phyloP scores from a whole-genome alignment of 2,888 invertebrate species.

The Eristalis pertinax region DNA sequence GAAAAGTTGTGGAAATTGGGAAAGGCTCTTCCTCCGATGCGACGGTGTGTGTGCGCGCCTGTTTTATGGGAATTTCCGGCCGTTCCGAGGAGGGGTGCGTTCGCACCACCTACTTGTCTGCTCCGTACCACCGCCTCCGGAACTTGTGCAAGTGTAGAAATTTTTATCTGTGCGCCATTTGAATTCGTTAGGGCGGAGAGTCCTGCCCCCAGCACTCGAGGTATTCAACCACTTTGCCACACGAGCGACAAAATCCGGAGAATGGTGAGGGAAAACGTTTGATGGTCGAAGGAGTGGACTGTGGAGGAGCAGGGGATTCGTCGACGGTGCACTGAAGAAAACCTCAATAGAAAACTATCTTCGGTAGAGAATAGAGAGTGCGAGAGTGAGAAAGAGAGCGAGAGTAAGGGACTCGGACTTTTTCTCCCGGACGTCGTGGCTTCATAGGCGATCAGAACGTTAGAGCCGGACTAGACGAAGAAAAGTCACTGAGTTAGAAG shows the following conservation, averaged over 20 bases:
- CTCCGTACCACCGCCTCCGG: conserved; percentile 23
- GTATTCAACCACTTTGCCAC: conserved; percentile 23
- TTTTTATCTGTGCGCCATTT: conserved; percentile 11
- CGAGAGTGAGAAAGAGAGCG: conserved; percentile 9
- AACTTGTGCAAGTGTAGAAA: conserved; percentile 11
- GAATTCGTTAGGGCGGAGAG: conserved; percentile 62
- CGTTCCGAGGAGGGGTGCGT: conserved; percentile 47
- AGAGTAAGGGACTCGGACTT: conserved; percentile 55
- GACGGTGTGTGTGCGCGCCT: conserved; percentile 2
- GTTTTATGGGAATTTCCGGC: conserved; percentile 28
- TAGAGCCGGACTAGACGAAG: conserved; percentile 28
- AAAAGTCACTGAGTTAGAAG: background rate
- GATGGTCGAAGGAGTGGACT: background rate
- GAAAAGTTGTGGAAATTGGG: conserved; percentile 51
- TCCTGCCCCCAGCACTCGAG: conserved; percentile 51
- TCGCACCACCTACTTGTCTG: conserved; percentile 12
- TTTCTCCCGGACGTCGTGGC: conserved; percentile 53
- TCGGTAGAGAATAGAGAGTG: background rate
- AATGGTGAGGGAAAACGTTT: conserved; percentile 6
- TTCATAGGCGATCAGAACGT: conserved; percentile 63
- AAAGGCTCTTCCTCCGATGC: conserved; percentile 15
- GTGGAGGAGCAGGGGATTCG: no score
- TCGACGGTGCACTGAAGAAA: background rate
- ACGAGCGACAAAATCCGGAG: conserved; percentile 21
- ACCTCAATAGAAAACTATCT: background rate